phyloP scores from a whole-genome alignment of 1,140 invertebrate species.

The Frieseomelitta varia region DNA sequence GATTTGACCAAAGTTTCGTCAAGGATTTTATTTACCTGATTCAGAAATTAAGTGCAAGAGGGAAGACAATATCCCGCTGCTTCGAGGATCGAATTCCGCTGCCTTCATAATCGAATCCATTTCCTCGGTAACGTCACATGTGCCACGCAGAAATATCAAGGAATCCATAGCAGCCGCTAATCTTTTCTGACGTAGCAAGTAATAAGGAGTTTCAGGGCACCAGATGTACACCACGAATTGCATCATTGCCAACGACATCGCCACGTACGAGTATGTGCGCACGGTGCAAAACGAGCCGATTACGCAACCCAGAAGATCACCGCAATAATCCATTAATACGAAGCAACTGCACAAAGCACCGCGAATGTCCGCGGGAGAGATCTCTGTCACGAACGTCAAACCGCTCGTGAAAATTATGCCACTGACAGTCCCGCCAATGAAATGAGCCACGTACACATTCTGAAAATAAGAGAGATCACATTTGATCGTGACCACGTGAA shows the following conservation, averaged over 20 bases:
- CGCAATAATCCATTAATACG: constrained; percentile 81
- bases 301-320: constrained; percentile 86
- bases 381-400: constrained; percentile 85
- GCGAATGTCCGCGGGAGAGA: constrained; percentile 84
- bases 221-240: constrained; percentile 26
- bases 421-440: constrained; percentile 84
- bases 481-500: background rate
- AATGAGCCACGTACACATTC: constrained; percentile 68
- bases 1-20: background rate
- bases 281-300: constrained; percentile 84
- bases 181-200: constrained; percentile 20
- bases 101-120: constrained; percentile 13
- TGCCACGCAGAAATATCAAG: background rate
- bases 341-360: constrained; percentile 86
- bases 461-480: background rate
- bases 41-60: background rate
- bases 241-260: constrained; percentile 8
- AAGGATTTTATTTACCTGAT: background rate
- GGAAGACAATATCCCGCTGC: background rate
- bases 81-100: background rate
- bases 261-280: constrained; percentile 1
- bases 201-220: constrained; percentile 42
- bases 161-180: constrained; percentile 22
- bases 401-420: constrained; percentile 85
- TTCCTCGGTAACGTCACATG: background rate